phyloP scores from a whole-genome alignment of 2,797 vertebrate genomes.

The Poeciliopsis turneri region DNA sequence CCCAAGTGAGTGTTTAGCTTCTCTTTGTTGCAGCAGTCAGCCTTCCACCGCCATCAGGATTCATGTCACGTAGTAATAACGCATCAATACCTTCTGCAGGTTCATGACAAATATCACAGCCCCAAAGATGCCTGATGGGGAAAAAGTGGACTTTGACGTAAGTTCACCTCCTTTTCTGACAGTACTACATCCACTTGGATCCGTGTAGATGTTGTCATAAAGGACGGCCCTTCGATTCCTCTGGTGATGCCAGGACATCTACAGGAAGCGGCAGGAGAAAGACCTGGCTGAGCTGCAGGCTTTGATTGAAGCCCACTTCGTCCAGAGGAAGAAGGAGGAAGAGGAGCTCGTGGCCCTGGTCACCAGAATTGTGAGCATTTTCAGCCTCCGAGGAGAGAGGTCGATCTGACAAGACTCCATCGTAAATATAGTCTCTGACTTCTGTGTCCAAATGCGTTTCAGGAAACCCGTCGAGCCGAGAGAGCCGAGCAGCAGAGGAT shows the following conservation, averaged over 20 bases:
- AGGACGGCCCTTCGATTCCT: neutral
- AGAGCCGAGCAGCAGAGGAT: slow-evolving; percentile 93
- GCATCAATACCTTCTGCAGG: slow-evolving; percentile 50
- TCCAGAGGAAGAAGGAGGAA: slow-evolving; percentile 95
- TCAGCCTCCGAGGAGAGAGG: neutral
- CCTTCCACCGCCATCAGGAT: neutral
- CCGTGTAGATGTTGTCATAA: neutral
- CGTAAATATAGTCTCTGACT: neutral
- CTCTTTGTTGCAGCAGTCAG: neutral
- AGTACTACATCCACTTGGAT: neutral
- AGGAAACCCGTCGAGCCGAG: slow-evolving; percentile 97
- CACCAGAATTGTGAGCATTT: slow-evolving; percentile 90
- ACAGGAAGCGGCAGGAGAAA: slow-evolving; percentile 97
- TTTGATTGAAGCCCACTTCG: slow-evolving; percentile 95
- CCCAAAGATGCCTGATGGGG: slow-evolving; percentile 97
- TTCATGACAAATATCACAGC: slow-evolving; percentile 80
- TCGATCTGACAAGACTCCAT: neutral
- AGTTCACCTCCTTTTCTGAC: slow-evolving; percentile 63
- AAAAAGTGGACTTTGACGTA: slow-evolving; percentile 99
- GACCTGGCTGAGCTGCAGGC: slow-evolving; percentile 95
- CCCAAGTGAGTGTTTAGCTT: slow-evolving; percentile 74
- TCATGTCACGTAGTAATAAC: neutral
- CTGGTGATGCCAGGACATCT: slow-evolving; percentile 87
- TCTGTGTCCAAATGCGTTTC: neutral
- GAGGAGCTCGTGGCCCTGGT: slow-evolving; percentile 94